Base-by-base conservation (phyloP, 2,888 invertebrate genomes). In the Dryocosmus kuriphilus region DNA sequence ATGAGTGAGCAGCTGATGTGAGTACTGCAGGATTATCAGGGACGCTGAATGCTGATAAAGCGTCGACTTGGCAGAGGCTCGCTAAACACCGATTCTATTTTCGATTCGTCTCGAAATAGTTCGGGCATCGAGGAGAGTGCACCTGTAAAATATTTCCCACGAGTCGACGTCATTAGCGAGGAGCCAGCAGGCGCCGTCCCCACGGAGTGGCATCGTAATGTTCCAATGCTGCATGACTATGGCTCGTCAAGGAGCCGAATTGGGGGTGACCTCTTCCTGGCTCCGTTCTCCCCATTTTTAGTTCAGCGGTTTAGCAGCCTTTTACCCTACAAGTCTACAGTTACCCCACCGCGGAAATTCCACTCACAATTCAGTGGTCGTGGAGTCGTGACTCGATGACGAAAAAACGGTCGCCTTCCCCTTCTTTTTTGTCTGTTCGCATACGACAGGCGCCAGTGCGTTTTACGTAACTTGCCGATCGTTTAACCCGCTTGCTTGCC, bases 381-480 rank as follows among this genome's bases (percentile, higher is more conserved):
- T 41, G 41, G 11, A n/a, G n/a, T n/a, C n/a, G 75, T 81, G 75
- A 71, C 81, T 77, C 65, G 74, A 80, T 71, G 74, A 77, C 75
- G 30, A 82, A 84, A 85, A 85, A 84, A 81, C 78, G 76, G 80
- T 85, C 81, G 81, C 82, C 76, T 80, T 41, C 65, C 14, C 77
- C 77, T 76, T 85, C 80, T 78, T 30, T 30, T 27, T 35, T 9
- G 38, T 60, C 65, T 41, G 74, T 30, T 73, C 41, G 71, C 79
- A 79, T 81, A 83, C 84, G 81, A 82, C 84, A 85, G 88, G 88
- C 89, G 88, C 88, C 89, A 89, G 86, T 82, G 84, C 82, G 83
- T 86, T 88, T 88, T 89, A 88, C 88, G 88, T 88, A 89, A 89
- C 85, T 80, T 80, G 81, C 63, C 82, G 80, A 86, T 85, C 87